A percentile compares a stretch with the other conserved stretches of the same genome.
phyloP scores from a whole-genome alignment of 2,113 vertebrate species.

The Trematomus loennbergii region DNA sequence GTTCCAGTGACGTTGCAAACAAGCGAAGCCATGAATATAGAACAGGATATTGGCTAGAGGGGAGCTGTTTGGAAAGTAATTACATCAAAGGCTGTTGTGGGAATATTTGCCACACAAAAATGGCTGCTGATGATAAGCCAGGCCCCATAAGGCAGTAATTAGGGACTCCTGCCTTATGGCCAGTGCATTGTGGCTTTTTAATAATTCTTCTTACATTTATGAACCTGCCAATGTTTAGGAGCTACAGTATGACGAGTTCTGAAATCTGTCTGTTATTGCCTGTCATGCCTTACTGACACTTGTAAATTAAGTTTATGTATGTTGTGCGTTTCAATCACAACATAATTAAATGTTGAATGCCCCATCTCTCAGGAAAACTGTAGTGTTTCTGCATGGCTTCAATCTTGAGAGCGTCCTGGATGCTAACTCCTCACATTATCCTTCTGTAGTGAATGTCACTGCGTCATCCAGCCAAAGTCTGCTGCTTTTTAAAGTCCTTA shows the following conservation, averaged over 20 bases:
- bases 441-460: slow-evolving; percentile 8
- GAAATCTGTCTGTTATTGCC: slow-evolving; percentile 34
- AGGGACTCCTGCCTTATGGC: slow-evolving; percentile 71
- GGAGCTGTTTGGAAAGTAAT: slow-evolving; percentile 83
- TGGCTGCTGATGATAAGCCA: slow-evolving; percentile 76
- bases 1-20: slow-evolving; percentile 74
- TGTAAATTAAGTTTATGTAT: background rate
- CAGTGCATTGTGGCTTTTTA: slow-evolving; percentile 64
- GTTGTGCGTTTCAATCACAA: slow-evolving; percentile 13
- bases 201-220: slow-evolving; percentile 72
- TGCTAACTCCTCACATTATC: slow-evolving; percentile 13
- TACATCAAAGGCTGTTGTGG: slow-evolving; percentile 82
- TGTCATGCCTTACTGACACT: background rate
- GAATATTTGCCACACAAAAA: slow-evolving; percentile 81
- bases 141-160: slow-evolving; percentile 80
- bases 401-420: background rate
- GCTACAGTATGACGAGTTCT: slow-evolving; percentile 22
- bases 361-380: background rate
- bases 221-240: slow-evolving; percentile 49
- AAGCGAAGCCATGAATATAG: slow-evolving; percentile 76
- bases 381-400: slow-evolving; percentile 2
- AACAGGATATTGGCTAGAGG: slow-evolving; percentile 79
- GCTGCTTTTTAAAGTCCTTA: slow-evolving; percentile 6
- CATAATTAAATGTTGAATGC: background rate
- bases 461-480: background rate